phyloP scores from a whole-genome alignment of 1,140 invertebrate genomes.

The Pristionchus pacificus region DNA sequence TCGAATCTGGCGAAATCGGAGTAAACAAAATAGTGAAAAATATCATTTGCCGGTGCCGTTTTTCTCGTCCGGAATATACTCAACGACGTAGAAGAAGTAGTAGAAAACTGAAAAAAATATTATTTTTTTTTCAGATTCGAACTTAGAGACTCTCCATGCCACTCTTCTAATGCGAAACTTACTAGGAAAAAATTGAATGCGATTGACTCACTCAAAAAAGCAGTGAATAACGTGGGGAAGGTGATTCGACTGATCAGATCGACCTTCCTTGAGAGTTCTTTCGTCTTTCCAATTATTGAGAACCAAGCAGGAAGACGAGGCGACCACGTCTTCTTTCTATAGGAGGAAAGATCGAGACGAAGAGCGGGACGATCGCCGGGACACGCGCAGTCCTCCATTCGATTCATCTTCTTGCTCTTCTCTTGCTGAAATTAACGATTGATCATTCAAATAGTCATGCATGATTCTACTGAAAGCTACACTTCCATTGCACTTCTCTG shows the following conservation, averaged over 20 bases:
- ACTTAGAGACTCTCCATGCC: slow-evolving; percentile 7
- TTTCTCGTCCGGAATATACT: too few species aligned
- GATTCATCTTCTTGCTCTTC: slow-evolving; percentile 26
- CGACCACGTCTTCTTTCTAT: slow-evolving; percentile 26
- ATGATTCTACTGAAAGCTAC: neutral
- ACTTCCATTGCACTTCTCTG: neutral
- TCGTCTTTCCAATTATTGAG: slow-evolving; percentile 24
- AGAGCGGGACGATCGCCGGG: slow-evolving; percentile 17
- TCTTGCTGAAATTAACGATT: neutral
- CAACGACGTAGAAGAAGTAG: slow-evolving; percentile 39
- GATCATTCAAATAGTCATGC: neutral
- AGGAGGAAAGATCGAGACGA: slow-evolving; percentile 25
- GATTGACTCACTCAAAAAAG: slow-evolving; percentile 37
- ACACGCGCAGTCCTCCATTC: slow-evolving; percentile 33
- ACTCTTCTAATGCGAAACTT: too few species aligned
- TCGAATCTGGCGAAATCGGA: too few species aligned
- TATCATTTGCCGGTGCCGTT: too few species aligned
- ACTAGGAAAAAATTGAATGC: too few species aligned
- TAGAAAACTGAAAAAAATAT: slow-evolving; percentile 37
- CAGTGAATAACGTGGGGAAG: slow-evolving; percentile 40
- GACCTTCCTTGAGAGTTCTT: slow-evolving; percentile 47
- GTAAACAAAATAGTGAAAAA: too few species aligned
- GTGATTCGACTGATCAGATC: slow-evolving; percentile 45
- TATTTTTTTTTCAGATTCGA: slow-evolving; percentile 4
- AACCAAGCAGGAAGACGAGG: neutral